These are phyloP conservation scores for Litocranius walleri DNA, from an alignment of 2,113 vertebrate species.

Conservation along the genomic window DNA sequence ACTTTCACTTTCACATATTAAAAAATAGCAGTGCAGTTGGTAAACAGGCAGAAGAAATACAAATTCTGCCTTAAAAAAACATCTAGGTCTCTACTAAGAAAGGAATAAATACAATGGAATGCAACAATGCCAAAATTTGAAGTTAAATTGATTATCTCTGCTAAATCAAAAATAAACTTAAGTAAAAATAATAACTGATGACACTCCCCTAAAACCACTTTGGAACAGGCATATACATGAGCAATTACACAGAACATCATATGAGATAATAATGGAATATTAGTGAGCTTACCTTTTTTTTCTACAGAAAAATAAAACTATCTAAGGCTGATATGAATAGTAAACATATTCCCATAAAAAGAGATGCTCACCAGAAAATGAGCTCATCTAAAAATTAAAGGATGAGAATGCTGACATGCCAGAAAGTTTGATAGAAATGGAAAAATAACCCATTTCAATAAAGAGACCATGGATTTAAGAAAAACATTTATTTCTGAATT, in stretches of 20 bases:
- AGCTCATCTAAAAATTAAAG: conserved; percentile 17
- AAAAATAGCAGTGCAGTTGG: background rate
- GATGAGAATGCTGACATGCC: background rate
- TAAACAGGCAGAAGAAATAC: background rate
- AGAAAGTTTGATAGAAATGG: background rate
- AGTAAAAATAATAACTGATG: background rate
- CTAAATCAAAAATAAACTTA: background rate
- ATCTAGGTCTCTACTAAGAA: background rate
- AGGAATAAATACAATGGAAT: background rate
- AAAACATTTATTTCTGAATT: background rate
- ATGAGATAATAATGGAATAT: background rate
- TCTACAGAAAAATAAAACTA: background rate
- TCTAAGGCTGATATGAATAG: background rate
- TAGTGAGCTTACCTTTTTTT: background rate
- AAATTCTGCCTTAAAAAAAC: background rate
- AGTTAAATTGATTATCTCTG: background rate
- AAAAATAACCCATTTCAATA: conserved; percentile 20
- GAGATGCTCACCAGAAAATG: background rate
- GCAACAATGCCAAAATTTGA: background rate
- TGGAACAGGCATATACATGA: background rate
- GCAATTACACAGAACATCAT: background rate
- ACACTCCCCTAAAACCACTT: background rate
- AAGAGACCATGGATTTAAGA: background rate
- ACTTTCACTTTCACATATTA: background rate
- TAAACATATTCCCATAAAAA: background rate